phyloP scores from a whole-genome alignment of 2,797 vertebrate genomes.

The Pipistrellus pygmaeus region DNA sequence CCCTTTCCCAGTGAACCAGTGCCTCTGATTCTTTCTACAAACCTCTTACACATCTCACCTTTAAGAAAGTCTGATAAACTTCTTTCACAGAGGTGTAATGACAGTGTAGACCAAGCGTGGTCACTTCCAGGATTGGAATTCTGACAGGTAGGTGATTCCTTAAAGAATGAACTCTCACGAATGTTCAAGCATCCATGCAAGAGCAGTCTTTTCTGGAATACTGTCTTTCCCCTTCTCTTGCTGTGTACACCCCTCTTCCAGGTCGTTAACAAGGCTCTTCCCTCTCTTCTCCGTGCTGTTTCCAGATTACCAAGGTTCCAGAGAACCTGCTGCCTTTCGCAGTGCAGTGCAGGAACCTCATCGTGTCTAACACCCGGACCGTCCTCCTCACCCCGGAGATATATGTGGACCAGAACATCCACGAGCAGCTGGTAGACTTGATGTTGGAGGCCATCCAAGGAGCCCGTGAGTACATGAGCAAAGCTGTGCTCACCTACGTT shows the following conservation, averaged over 20 bases:
- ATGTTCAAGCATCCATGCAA: conserved; percentile 17
- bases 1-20: background rate
- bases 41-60: background rate
- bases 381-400: conserved; percentile 98
- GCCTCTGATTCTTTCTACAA: background rate
- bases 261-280: background rate
- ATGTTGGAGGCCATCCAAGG: conserved; percentile 93
- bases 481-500: background rate
- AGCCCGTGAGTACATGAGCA: conserved; percentile 90
- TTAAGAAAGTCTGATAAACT: background rate
- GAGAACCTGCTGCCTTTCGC: conserved; percentile 96
- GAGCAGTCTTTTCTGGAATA: background rate
- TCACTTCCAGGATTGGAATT: conserved; percentile 42
- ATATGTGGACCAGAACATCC: conserved; percentile 95
- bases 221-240: background rate
- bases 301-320: conserved; percentile 97
- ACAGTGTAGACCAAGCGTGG: background rate
- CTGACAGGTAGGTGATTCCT: background rate
- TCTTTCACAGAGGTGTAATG: conserved; percentile 1
- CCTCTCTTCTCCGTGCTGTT: conserved; percentile 28
- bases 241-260: background rate
- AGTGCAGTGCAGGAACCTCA: conserved; percentile 94
- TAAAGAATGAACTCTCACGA: conserved; percentile 3
- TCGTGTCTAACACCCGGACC: conserved; percentile 93
- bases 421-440: conserved; percentile 96